Percentiles rank a stretch among this genome's conserved stretches.
Evolutionary conservation across 2,797 vertebrate genomes (phyloP).

Genomic region (Monodelphis domestica): DNA sequence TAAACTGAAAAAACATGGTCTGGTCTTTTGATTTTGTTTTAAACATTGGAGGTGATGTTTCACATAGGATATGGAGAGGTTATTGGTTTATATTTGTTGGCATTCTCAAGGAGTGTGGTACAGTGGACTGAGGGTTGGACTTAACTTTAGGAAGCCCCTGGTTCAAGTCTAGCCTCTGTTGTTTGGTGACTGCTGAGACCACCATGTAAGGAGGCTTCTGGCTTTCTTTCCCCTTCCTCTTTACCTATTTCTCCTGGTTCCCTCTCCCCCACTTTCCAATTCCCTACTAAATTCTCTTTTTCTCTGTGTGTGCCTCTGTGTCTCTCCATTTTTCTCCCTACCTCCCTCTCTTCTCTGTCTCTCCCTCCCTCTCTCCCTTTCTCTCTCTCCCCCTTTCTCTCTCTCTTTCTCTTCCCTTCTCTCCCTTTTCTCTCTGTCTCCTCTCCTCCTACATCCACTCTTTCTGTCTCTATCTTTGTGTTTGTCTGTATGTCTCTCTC

Average conservation of each 20-base stretch:
- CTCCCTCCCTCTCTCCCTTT: no score
- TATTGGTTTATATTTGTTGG: not conserved
- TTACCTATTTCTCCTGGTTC: not conserved
- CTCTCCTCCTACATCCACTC: no score
- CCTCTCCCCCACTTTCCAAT: not conserved
- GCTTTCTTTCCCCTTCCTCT: no score
- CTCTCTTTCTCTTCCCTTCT: no score
- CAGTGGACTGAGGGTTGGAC: not conserved
- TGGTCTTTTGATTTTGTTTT: not conserved
- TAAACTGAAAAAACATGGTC: not conserved
- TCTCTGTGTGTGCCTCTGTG: not conserved
- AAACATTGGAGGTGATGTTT: not conserved
- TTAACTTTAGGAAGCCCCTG: not conserved
- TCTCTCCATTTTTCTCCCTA: no score
- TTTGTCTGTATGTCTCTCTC: no score
- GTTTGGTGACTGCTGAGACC: not conserved
- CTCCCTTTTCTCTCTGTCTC: no score
- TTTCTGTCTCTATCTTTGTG: no score
- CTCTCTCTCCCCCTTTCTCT: no score
- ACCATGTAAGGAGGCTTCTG: not conserved
- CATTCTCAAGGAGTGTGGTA: not conserved
- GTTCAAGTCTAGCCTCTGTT: not conserved
- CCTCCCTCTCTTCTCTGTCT: no score
- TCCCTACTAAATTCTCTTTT: not conserved
- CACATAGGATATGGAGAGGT: not conserved